Conservation (phyloP, 2,113 vertebrate species). For the Pedionomus torquatus region DNA sequence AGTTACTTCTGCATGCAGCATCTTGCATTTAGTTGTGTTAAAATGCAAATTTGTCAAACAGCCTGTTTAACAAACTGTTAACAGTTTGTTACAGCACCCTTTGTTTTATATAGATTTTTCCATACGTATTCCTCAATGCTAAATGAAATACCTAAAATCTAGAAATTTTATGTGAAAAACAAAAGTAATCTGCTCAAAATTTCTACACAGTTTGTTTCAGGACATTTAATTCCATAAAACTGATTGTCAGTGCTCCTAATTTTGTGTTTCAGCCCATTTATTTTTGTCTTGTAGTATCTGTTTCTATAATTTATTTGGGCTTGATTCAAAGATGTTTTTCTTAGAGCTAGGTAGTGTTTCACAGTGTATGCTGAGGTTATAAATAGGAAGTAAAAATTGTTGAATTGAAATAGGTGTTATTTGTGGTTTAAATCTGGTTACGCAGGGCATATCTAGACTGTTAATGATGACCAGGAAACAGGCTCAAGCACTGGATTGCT, state of each 20-base stretch:
- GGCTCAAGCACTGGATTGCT: not conserved
- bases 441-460: not conserved
- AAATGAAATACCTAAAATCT: not conserved
- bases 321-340: not conserved
- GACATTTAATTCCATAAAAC: not conserved
- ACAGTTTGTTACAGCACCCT: not conserved
- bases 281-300: not conserved
- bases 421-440: not conserved
- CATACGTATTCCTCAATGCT: not conserved
- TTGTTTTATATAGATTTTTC: not conserved
- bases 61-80: too few species aligned
- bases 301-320: not conserved
- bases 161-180: not conserved
- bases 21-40: not conserved
- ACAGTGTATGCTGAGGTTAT: not conserved
- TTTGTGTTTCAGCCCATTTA: not conserved
- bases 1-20: not conserved
- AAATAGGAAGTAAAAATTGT: not conserved
- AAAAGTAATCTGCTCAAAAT: not conserved
- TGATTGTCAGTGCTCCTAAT: not conserved
- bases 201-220: not conserved
- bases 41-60: not conserved
- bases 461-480: not conserved
- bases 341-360: not conserved
- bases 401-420: not conserved